Evolutionary conservation across 2,888 invertebrate species (phyloP).

Genomic region (Spodoptera exigua): DNA sequence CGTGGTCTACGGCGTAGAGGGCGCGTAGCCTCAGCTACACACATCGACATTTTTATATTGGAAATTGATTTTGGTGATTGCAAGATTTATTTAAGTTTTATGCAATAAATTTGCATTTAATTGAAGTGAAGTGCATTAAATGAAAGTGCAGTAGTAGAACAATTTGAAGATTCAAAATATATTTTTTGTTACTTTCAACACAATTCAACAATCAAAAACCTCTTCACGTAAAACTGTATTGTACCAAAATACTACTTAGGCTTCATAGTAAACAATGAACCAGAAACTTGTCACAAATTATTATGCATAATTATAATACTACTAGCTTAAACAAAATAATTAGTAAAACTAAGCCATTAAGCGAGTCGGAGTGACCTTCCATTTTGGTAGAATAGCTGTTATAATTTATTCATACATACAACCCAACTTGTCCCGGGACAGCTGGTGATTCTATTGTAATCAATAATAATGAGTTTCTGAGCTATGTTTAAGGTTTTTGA

Average conservation of each 20-base stretch:
- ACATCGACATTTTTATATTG: conserved; percentile 15
- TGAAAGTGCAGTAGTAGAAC: too few species aligned
- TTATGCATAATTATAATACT: conserved; percentile 14
- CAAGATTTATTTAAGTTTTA: background rate
- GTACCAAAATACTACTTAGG: too few species aligned
- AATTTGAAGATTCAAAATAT: too few species aligned
- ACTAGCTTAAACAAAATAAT: conserved; percentile 50
- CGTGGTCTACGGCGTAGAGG: conserved; percentile 51
- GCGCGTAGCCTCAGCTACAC: conserved; percentile 25
- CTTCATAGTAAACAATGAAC: conserved; percentile 14
- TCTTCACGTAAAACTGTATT: too few species aligned
- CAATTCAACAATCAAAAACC: too few species aligned
- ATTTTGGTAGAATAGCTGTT: conserved; percentile 52
- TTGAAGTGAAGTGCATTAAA: too few species aligned
- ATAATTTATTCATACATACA: conserved; percentile 72
- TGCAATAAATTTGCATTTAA: too few species aligned
- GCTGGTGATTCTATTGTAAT: conserved; percentile 58
- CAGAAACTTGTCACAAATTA: conserved; percentile 15
- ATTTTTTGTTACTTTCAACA: too few species aligned
- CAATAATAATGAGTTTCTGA: conserved; percentile 65
- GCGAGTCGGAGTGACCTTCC: conserved; percentile 53
- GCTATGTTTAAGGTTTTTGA: conserved; percentile 25
- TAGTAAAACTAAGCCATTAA: conserved; percentile 57
- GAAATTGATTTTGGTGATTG: background rate
- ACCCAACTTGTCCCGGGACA: conserved; percentile 56